Evolutionary conservation across 2,888 invertebrate species (phyloP).

Genomic region (Hedya salicella): DNA sequence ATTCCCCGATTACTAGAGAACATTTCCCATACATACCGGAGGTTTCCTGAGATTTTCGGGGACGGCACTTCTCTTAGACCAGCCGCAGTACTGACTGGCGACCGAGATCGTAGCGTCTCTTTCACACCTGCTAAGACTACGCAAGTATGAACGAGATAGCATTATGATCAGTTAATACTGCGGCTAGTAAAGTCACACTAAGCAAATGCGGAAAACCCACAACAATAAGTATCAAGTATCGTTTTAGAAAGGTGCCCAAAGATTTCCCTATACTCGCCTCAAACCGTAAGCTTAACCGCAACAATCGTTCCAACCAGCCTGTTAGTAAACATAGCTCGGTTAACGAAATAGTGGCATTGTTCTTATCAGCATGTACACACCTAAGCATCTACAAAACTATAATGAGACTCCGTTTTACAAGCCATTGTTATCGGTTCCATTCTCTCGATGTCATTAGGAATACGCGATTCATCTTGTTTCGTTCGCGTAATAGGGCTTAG

Average conservation of each 20-base stretch:
- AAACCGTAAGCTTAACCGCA: slow-evolving; percentile 21
- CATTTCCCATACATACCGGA: too few relatives aligned
- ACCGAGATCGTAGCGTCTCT: too few relatives aligned
- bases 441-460: slow-evolving; percentile 2
- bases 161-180: too few relatives aligned
- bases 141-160: too few relatives aligned
- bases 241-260: slow-evolving; percentile 5
- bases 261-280: slow-evolving; percentile 17
- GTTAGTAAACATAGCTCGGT: slow-evolving; percentile 34
- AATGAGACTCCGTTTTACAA: slow-evolving; percentile 1
- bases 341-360: slow-evolving; percentile 39
- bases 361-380: slow-evolving; percentile 30
- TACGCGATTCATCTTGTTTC: not conserved
- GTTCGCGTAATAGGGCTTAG: not conserved
- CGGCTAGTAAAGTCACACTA: not conserved
- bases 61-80: too few relatives aligned
- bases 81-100: too few relatives aligned
- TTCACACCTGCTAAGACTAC: too few relatives aligned
- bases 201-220: not conserved
- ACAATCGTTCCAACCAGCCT: slow-evolving; percentile 34
- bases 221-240: slow-evolving; percentile 11
- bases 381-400: not conserved
- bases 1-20: too few relatives aligned
- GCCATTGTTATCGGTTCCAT: slow-evolving; percentile 21
- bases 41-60: too few relatives aligned